Evolutionary conservation across 2,113 vertebrate species (phyloP).

Genomic region (Erpornis zantholeuca): DNA sequence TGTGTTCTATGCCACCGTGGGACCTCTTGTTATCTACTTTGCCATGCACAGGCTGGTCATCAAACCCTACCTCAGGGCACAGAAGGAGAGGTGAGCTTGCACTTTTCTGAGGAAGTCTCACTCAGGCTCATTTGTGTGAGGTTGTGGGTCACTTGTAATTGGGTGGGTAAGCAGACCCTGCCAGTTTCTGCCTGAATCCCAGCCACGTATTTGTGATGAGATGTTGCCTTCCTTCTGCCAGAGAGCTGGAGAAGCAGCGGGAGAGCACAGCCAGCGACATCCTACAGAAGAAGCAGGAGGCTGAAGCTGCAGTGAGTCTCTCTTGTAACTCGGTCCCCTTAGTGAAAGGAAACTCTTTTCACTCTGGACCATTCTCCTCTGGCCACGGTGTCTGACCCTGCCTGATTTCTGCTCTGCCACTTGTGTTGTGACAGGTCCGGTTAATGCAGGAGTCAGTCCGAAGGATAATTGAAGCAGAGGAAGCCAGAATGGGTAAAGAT

Average conservation of each 20-base stretch:
- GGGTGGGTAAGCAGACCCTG: neutral
- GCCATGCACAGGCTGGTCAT: conserved; percentile 92
- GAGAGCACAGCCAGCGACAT: conserved; percentile 86
- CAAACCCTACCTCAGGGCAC: conserved; percentile 89
- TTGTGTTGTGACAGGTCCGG: conserved; percentile 78
- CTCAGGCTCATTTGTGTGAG: neutral
- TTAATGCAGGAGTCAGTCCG: conserved; percentile 98
- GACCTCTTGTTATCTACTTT: conserved; percentile 90
- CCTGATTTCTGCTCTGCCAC: neutral
- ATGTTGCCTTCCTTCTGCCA: conserved; percentile 49
- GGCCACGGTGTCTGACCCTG: neutral
- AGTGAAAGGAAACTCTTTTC: neutral
- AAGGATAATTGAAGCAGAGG: conserved; percentile 93
- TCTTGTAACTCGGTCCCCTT: neutral
- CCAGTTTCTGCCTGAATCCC: neutral
- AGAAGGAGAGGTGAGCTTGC: conserved; percentile 91
- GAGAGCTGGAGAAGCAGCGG: conserved; percentile 92
- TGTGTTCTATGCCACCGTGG: conserved; percentile 94
- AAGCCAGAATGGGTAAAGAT: conserved; percentile 91
- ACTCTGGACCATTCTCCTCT: neutral
- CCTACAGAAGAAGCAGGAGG: conserved; percentile 92
- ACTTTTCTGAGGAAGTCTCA: neutral
- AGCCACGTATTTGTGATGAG: neutral
- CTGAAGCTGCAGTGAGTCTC: conserved; percentile 90
- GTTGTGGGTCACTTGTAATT: neutral